A percentile compares a stretch with the other conserved stretches of the same genome.
These are phyloP conservation scores for Drosophila prostipennis DNA, from an alignment of 2,888 invertebrate species.

Conservation along the genomic window DNA sequence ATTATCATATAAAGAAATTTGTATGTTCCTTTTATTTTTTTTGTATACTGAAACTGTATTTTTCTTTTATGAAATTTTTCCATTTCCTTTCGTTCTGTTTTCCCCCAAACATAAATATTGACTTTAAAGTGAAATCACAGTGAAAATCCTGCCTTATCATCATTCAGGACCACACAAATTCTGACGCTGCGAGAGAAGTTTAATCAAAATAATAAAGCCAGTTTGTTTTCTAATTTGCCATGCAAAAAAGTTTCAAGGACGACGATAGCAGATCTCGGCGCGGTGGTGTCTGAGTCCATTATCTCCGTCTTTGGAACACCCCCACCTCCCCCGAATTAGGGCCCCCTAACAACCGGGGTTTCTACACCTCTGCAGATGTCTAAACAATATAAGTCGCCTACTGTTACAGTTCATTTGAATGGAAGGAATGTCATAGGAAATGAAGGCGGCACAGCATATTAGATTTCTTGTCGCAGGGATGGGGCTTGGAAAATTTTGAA, in stretches of 20 bases:
- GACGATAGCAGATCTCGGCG: constrained; percentile 1
- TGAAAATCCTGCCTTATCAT: constrained; percentile 22
- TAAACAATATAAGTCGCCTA: constrained; percentile 35
- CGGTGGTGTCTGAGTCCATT: constrained; percentile 51
- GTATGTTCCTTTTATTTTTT: too few species aligned
- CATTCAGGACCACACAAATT: constrained; percentile 34
- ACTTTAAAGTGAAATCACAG: constrained; percentile 29
- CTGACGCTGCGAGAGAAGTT: constrained; percentile 46
- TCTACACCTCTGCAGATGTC: constrained; percentile 37
- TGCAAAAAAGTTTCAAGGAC: constrained; percentile 54
- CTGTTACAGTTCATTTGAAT: constrained; percentile 63
- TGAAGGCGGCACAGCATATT: constrained; percentile 33
- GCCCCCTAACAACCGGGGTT: background rate
- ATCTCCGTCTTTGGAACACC: constrained; percentile 21
- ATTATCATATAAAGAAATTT: too few species aligned
- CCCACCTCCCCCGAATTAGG: background rate
- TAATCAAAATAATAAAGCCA: constrained; percentile 50
- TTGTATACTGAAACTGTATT: background rate
- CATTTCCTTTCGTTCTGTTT: background rate
- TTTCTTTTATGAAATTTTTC: too few species aligned
- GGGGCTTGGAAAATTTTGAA: constrained; percentile 53
- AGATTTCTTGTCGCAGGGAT: constrained; percentile 5
- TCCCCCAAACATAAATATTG: constrained; percentile 3
- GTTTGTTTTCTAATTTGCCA: constrained; percentile 61
- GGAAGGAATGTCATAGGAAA: constrained; percentile 35